Conservation (phyloP, 2,888 invertebrate species). For the Deilephila porcellus region DNA sequence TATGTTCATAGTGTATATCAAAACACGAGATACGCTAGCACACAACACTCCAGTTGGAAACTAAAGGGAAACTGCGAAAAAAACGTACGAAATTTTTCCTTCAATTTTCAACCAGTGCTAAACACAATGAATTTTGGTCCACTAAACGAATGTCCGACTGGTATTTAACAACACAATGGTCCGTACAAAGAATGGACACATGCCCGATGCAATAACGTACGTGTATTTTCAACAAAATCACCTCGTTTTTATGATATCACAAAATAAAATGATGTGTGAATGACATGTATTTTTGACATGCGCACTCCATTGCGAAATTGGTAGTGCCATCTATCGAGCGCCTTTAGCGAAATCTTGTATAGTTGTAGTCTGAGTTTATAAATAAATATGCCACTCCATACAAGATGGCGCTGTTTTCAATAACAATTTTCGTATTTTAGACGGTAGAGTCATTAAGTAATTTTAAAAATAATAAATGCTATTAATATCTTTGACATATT, state of each 20-base stretch:
- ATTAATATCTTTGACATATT: neutral
- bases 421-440: neutral
- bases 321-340: slow-evolving; percentile 55
- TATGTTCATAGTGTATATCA: slow-evolving; percentile 58
- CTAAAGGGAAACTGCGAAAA: slow-evolving; percentile 58
- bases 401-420: slow-evolving; percentile 48
- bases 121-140: slow-evolving; percentile 37
- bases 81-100: slow-evolving; percentile 42
- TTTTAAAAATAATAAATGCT: too few species aligned
- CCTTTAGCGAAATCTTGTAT: slow-evolving; percentile 6
- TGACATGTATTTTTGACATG: slow-evolving; percentile 82
- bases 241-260: slow-evolving; percentile 73
- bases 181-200: slow-evolving; percentile 58
- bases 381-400: slow-evolving; percentile 40
- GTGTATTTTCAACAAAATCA: slow-evolving; percentile 71
- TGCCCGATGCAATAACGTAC: slow-evolving; percentile 65
- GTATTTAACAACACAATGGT: slow-evolving; percentile 58
- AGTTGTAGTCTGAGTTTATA: neutral
- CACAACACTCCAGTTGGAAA: slow-evolving; percentile 56
- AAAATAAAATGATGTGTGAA: slow-evolving; percentile 76
- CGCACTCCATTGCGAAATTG: slow-evolving; percentile 63
- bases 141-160: slow-evolving; percentile 51
- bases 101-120: slow-evolving; percentile 52
- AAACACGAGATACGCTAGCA: slow-evolving; percentile 50
- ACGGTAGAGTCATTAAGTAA: too few species aligned